These are phyloP conservation scores for Bos taurus DNA, from an alignment of 2,113 vertebrate species.

Conservation along the genomic window DNA sequence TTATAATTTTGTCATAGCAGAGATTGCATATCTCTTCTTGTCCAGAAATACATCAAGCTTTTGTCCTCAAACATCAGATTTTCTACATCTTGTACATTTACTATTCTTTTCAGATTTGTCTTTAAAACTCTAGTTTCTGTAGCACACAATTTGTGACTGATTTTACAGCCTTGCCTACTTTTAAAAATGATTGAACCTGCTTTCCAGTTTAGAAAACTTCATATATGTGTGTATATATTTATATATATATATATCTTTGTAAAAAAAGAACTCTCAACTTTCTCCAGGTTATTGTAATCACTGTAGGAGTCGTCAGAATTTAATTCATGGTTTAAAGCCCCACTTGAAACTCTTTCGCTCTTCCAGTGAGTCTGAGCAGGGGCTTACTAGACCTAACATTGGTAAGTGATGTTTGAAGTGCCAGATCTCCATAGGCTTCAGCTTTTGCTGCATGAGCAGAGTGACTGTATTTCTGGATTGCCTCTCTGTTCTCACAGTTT, in stretches of 20 bases:
- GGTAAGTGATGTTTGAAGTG: constrained; percentile 84
- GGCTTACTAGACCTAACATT: constrained; percentile 68
- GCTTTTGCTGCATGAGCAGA: constrained; percentile 43
- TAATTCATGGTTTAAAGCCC: constrained; percentile 87
- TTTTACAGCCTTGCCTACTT: background rate
- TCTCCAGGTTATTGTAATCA: constrained; percentile 86
- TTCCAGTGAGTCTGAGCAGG: constrained; percentile 76
- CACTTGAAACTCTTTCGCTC: constrained; percentile 82
- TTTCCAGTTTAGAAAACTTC: constrained; percentile 18
- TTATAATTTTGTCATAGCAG: background rate
- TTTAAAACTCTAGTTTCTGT: background rate
- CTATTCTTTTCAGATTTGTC: background rate
- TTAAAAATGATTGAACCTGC: background rate
- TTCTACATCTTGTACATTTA: background rate
- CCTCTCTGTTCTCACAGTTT: background rate
- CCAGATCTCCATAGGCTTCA: constrained; percentile 45
- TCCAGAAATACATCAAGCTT: background rate
- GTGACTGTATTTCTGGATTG: constrained; percentile 58
- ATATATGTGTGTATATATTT: background rate
- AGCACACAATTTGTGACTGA: background rate
- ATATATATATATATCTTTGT: constrained; percentile 1
- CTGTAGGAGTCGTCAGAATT: constrained; percentile 84
- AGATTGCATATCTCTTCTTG: background rate
- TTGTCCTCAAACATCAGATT: background rate
- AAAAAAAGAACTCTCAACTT: constrained; percentile 73